These are phyloP conservation scores for Ectemnius continuus DNA, from an alignment of 2,888 invertebrate genomes.

Conservation along the genomic window DNA sequence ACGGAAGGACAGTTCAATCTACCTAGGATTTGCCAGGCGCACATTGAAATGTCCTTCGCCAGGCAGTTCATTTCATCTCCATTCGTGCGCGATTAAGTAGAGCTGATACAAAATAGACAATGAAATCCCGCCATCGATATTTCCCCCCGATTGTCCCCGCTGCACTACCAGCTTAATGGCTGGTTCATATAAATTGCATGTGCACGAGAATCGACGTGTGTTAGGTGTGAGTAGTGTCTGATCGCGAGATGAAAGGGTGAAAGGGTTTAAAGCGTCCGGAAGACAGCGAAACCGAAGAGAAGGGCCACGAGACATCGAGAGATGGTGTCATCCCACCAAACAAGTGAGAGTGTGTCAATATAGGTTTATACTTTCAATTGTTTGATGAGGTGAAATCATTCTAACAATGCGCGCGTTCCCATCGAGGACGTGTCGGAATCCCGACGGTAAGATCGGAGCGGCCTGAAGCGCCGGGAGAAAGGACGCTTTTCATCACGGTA, in stretches of 20 bases:
- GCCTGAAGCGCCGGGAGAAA: constrained; percentile 35
- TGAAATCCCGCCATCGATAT: constrained; percentile 1
- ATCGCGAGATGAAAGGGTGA: background rate
- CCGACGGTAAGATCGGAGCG: constrained; percentile 53
- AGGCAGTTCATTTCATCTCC: constrained; percentile 37
- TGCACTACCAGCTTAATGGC: background rate
- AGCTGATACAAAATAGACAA: too few species aligned
- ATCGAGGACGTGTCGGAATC: constrained; percentile 43
- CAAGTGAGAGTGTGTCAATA: constrained; percentile 78
- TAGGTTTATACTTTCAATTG: constrained; percentile 78
- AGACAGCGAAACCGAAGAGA: constrained; percentile 27
- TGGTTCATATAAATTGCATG: background rate
- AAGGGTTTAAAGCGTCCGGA: constrained; percentile 18
- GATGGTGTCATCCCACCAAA: constrained; percentile 78
- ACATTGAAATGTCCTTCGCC: constrained; percentile 54
- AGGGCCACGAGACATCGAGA: constrained; percentile 45
- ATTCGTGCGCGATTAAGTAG: constrained; percentile 8
- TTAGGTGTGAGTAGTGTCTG: background rate
- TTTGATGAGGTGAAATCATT: constrained; percentile 79
- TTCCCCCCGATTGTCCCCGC: too few species aligned
- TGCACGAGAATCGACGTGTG: background rate
- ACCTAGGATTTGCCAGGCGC: constrained; percentile 64
- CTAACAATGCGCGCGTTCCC: constrained; percentile 50
- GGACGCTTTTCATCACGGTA: constrained; percentile 37
- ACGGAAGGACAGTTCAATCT: constrained; percentile 71